Conservation (phyloP, 2,113 vertebrate genomes). For the Gambusia holbrooki region DNA sequence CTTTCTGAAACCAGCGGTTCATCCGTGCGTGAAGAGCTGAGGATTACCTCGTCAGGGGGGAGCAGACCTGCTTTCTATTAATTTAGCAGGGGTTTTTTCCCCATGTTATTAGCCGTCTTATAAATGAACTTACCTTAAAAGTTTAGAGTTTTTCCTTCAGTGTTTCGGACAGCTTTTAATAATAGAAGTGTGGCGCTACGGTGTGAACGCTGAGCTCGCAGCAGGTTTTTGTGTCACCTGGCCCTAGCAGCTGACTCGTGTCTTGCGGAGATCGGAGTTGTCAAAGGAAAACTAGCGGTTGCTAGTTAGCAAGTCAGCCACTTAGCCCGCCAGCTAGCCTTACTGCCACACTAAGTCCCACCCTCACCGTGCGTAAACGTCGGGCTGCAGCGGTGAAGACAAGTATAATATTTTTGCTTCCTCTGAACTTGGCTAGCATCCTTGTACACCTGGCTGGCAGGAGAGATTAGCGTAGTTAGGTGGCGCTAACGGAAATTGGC, state of each 20-base stretch:
- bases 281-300: slow-evolving; percentile 31
- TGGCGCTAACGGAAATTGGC: slow-evolving; percentile 29
- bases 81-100: slow-evolving; percentile 2
- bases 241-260: slow-evolving; percentile 29
- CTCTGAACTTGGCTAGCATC: slow-evolving; percentile 57
- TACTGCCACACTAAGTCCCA: slow-evolving; percentile 64
- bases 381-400: slow-evolving; percentile 59
- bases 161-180: background rate
- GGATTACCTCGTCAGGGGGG: slow-evolving; percentile 40
- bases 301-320: slow-evolving; percentile 49
- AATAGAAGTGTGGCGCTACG: slow-evolving; percentile 6
- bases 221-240: slow-evolving; percentile 25
- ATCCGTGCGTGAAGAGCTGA: slow-evolving; percentile 33
- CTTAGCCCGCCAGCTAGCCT: slow-evolving; percentile 53
- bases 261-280: slow-evolving; percentile 24
- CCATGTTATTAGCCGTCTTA: background rate
- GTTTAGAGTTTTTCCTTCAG: background rate
- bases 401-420: slow-evolving; percentile 4
- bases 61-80: slow-evolving; percentile 14
- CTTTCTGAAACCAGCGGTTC: slow-evolving; percentile 37
- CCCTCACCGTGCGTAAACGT: slow-evolving; percentile 70
- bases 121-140: background rate
- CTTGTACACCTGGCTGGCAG: slow-evolving; percentile 38
- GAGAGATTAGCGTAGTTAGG: slow-evolving; percentile 7
- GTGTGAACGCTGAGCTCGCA: slow-evolving; percentile 14